A percentile compares a stretch with the other conserved stretches of the same genome.
These are phyloP conservation scores for Actinostola sp. DNA, from an alignment of 92 coral and sea anemone genomes.

Conservation along the genomic window DNA sequence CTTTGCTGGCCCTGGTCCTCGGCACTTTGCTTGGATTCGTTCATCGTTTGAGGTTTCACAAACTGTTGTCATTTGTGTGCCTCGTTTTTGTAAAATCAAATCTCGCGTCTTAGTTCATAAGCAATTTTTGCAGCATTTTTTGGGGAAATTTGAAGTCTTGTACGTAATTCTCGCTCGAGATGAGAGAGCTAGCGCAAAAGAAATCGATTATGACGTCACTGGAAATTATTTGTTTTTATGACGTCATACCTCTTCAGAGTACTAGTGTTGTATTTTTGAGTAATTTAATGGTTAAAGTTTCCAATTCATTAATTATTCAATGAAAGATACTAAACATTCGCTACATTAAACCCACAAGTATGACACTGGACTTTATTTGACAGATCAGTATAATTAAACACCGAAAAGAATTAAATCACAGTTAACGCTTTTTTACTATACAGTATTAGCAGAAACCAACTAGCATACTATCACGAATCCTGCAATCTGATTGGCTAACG, in stretches of 20 bases:
- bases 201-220: slow-evolving; percentile 9
- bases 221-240: not conserved
- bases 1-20: slow-evolving; percentile 98
- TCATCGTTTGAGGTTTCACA: slow-evolving; percentile 9
- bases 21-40: slow-evolving; percentile 72
- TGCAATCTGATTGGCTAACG: too few relatives aligned
- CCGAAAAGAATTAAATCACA: not conserved
- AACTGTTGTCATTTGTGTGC: not conserved
- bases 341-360: too few relatives aligned
- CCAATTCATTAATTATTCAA: too few relatives aligned
- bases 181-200: not conserved
- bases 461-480: too few relatives aligned
- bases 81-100: not conserved
- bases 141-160: not conserved
- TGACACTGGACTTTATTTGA: too few relatives aligned
- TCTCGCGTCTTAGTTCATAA: not conserved
- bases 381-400: not conserved
- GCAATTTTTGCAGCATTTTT: not conserved
- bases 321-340: too few relatives aligned
- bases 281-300: too few relatives aligned
- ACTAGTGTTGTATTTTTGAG: too few relatives aligned
- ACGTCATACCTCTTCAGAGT: too few relatives aligned
- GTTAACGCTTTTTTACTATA: not conserved
- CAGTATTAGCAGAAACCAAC: too few relatives aligned
- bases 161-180: not conserved